Conservation (phyloP, 2,797 vertebrate genomes). For the Argentina silus region DNA sequence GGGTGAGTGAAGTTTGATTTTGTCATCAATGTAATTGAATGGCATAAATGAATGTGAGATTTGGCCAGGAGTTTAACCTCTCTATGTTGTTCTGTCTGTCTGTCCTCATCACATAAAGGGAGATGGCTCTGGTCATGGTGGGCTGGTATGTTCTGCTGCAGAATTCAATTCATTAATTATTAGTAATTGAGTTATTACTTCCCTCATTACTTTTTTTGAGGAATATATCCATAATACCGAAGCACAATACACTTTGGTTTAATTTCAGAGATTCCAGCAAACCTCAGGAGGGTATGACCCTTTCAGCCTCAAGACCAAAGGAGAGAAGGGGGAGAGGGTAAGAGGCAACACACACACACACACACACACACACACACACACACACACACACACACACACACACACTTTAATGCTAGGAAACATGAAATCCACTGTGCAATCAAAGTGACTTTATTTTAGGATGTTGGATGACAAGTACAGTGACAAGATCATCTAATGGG, state of each 20-base stretch:
- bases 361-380: too few relatives aligned
- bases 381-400: too few relatives aligned
- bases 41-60: not conserved
- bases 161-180: not conserved
- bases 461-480: slow-evolving; percentile 11
- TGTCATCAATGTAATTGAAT: not conserved
- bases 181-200: slow-evolving; percentile 23
- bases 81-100: not conserved
- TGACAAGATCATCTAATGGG: too few relatives aligned
- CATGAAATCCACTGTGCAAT: slow-evolving; percentile 36
- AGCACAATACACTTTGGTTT: not conserved
- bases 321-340: slow-evolving; percentile 87
- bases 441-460: slow-evolving; percentile 27
- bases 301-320: slow-evolving; percentile 77
- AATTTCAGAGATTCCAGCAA: slow-evolving; percentile 72
- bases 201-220: not conserved
- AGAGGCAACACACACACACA: slow-evolving; percentile 41
- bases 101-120: slow-evolving; percentile 66
- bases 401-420: slow-evolving; percentile 3
- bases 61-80: not conserved
- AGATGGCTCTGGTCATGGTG: slow-evolving; percentile 72
- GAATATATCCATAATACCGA: not conserved
- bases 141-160: slow-evolving; percentile 74
- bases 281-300: slow-evolving; percentile 70
- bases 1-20: slow-evolving; percentile 63